A percentile compares a stretch with the other conserved stretches of the same genome.
These are phyloP conservation scores for Ceratina australensis DNA, from an alignment of 1,140 invertebrate species.

Conservation along the genomic window DNA sequence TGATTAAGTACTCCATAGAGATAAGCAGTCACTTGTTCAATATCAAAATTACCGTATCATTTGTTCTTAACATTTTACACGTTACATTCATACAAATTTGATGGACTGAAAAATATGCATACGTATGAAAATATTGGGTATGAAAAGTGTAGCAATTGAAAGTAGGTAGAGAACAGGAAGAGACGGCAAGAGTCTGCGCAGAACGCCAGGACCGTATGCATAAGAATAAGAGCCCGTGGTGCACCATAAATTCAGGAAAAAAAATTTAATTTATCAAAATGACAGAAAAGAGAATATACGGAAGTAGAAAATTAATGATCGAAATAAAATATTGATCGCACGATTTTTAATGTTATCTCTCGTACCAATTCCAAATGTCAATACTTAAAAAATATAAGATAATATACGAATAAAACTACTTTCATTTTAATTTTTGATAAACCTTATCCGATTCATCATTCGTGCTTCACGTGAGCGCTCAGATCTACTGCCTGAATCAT, in stretches of 20 bases:
- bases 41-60: not conserved
- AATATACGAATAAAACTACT: not conserved
- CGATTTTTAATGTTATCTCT: not conserved
- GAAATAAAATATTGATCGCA: too few species aligned
- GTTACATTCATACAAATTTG: not conserved
- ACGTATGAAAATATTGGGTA: constrained; percentile 20
- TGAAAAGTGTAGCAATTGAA: constrained; percentile 42
- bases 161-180: constrained; percentile 45
- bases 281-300: too few species aligned
- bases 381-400: not conserved
- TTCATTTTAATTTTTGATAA: too few species aligned
- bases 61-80: not conserved
- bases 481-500: not conserved
- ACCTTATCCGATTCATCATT: not conserved
- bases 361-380: not conserved
- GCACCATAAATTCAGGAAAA: too few species aligned
- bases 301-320: not conserved
- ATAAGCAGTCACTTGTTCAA: too few species aligned
- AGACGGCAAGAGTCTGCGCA: constrained; percentile 44
- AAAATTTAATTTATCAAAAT: too few species aligned
- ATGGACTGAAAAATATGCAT: not conserved
- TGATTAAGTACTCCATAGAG: too few species aligned
- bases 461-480: not conserved
- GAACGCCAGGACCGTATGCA: constrained; percentile 43
- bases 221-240: constrained; percentile 9